These are phyloP conservation scores for Micropterix aruncella DNA, from an alignment of 2,888 invertebrate species.

Conservation along the genomic window DNA sequence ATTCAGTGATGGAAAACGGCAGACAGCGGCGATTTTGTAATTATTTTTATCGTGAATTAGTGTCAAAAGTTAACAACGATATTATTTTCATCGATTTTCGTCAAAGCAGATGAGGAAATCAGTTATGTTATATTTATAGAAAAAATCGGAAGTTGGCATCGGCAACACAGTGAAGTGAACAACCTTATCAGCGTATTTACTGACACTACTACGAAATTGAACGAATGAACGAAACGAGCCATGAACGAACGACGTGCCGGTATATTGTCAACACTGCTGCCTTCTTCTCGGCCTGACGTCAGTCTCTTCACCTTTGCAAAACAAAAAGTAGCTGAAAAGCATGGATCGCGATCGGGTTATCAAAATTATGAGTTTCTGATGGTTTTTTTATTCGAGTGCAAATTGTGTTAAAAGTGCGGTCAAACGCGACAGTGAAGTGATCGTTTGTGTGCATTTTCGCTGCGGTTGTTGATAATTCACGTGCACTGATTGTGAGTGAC, in stretches of 20 bases:
- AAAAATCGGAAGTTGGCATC: too few relatives aligned
- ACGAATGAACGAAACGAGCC: too few relatives aligned
- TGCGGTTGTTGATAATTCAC: slow-evolving; percentile 3
- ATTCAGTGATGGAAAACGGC: too few relatives aligned
- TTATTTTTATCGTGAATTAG: too few relatives aligned
- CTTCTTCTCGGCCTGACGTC: slow-evolving; percentile 12
- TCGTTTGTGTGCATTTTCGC: slow-evolving; percentile 6
- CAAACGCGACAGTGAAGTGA: slow-evolving; percentile 7
- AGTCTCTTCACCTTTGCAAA: slow-evolving; percentile 12
- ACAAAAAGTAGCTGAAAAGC: slow-evolving; percentile 10
- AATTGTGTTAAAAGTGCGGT: slow-evolving; percentile 5
- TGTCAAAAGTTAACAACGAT: too few relatives aligned
- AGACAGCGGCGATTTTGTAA: too few relatives aligned
- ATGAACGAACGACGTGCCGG: slow-evolving; percentile 8
- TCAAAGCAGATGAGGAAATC: too few relatives aligned
- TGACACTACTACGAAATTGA: not conserved
- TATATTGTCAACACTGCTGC: slow-evolving; percentile 12
- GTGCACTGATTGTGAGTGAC: slow-evolving; percentile 8
- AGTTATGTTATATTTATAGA: too few relatives aligned
- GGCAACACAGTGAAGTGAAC: too few relatives aligned
- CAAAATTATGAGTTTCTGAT: slow-evolving; percentile 9
- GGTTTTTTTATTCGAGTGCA: slow-evolving; percentile 5
- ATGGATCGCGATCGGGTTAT: slow-evolving; percentile 10
- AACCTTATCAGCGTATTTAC: too few relatives aligned
- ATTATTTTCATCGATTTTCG: too few relatives aligned